Conservation (phyloP, 1,140 invertebrate genomes). For the Lineus longissimus region DNA sequence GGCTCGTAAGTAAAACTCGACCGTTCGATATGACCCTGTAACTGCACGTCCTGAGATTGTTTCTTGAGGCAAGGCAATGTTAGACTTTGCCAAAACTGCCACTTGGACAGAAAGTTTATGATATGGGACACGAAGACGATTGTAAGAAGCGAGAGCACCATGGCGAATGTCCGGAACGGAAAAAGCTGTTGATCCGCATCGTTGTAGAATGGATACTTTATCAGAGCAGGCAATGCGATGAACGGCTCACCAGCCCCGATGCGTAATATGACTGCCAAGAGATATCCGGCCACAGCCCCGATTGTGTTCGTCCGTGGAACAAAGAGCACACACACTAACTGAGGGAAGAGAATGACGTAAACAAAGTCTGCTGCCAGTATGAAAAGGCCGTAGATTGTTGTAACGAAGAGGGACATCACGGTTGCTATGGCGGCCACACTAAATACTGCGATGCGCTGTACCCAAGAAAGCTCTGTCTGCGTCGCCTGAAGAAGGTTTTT, state of each 20-base stretch:
- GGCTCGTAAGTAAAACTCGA: no score
- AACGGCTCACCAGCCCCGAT: constrained; percentile 42
- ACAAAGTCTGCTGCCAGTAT: constrained; percentile 48
- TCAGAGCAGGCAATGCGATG: constrained; percentile 33
- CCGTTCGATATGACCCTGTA: no score
- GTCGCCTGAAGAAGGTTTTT: constrained; percentile 29
- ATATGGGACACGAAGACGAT: constrained; percentile 28
- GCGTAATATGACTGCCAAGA: constrained; percentile 30
- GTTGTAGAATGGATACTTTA: constrained; percentile 38
- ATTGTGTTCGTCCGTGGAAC: constrained; percentile 31
- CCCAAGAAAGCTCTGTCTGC: constrained; percentile 31
- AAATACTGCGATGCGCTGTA: constrained; percentile 35
- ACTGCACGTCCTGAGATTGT: no score
- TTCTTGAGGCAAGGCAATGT: no score
- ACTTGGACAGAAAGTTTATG: constrained; percentile 21
- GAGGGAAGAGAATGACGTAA: constrained; percentile 46
- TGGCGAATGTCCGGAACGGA: constrained; percentile 40
- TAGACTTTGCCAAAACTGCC: no score
- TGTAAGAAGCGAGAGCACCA: constrained; percentile 28
- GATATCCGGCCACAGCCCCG: constrained; percentile 34
- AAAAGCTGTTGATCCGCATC: constrained; percentile 32
- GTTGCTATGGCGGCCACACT: constrained; percentile 34
- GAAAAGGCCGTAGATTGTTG: constrained; percentile 44
- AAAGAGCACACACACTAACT: constrained; percentile 40
- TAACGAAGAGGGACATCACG: constrained; percentile 35